These are phyloP conservation scores for Muntiacus reevesi DNA, from an alignment of 2,113 vertebrate species.

Conservation along the genomic window DNA sequence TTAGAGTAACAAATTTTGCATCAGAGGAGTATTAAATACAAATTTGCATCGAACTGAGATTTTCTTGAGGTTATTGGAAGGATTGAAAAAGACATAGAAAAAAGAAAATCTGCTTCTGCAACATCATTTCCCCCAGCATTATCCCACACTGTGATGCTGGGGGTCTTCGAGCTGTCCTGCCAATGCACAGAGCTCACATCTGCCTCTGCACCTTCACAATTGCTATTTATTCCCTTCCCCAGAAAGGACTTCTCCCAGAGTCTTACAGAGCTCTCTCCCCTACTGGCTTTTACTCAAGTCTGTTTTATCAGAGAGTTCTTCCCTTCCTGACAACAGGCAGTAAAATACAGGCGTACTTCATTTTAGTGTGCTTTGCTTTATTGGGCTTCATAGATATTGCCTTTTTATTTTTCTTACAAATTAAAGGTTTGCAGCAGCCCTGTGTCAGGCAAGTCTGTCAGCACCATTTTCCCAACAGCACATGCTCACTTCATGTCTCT, in stretches of 20 bases:
- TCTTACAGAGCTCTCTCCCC: background rate
- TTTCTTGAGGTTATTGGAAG: background rate
- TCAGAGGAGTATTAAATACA: background rate
- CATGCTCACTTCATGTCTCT: background rate
- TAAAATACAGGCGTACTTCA: background rate
- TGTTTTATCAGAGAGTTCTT: background rate
- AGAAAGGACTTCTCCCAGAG: background rate
- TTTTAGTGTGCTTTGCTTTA: background rate
- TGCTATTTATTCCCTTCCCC: background rate
- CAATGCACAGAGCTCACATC: background rate
- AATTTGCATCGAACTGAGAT: background rate
- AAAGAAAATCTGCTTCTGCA: background rate
- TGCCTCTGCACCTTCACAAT: background rate
- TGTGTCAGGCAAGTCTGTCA: background rate
- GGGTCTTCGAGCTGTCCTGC: background rate
- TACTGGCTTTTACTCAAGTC: background rate
- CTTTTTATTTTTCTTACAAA: background rate
- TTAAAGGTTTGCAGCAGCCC: background rate
- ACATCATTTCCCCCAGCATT: rapidly evolving
- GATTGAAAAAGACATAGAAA: background rate
- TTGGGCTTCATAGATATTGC: background rate
- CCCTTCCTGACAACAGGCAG: background rate
- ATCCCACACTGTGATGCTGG: background rate
- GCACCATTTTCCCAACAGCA: background rate
- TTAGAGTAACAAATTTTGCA: background rate